These are phyloP conservation scores for Pelecanoides urinatrix DNA, from an alignment of 2,113 vertebrate genomes.

Conservation along the genomic window DNA sequence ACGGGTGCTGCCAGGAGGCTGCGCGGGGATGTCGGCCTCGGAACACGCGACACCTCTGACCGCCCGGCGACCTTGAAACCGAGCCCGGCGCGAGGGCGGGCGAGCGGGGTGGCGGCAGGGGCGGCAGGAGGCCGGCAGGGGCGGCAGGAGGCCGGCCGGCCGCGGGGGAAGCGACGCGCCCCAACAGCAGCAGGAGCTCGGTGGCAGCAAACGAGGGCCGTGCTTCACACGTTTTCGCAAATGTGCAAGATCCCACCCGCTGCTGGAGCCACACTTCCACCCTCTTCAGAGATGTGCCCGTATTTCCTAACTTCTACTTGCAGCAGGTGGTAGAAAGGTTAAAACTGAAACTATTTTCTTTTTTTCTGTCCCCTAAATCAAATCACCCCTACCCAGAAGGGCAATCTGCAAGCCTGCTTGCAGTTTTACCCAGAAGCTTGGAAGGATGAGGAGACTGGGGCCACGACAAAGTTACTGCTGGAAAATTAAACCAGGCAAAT, in stretches of 20 bases:
- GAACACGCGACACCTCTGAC: not conserved
- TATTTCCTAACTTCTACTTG: not conserved
- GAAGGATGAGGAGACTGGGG: not conserved
- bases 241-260: not conserved
- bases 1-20: not conserved
- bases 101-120: not conserved
- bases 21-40: not conserved
- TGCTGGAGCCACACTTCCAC: not conserved
- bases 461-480: not conserved
- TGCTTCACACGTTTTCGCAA: not conserved
- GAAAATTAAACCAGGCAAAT: not conserved
- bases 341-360: not conserved
- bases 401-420: not conserved
- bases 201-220: accelerated
- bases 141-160: too few relatives aligned
- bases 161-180: accelerated
- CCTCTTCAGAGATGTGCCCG: not conserved
- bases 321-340: not conserved
- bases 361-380: not conserved
- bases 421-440: not conserved
- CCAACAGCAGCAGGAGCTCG: not conserved
- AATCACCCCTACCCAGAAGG: not conserved
- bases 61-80: not conserved
- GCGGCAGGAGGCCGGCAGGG: not conserved
- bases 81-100: accelerated